Conservation (phyloP, 2,888 invertebrate species). For the Caenorhabditis afra region DNA sequence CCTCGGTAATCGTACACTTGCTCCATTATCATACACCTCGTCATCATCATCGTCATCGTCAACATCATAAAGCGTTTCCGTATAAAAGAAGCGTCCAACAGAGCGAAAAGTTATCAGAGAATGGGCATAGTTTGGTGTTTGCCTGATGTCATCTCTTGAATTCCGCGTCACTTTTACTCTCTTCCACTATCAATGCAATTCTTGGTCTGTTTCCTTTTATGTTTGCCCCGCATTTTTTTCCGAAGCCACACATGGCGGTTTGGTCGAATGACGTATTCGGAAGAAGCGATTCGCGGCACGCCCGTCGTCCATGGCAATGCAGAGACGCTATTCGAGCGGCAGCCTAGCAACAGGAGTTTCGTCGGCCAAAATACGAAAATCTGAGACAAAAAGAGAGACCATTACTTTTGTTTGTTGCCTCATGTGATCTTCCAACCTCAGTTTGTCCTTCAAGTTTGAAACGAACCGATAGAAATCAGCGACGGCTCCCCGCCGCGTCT, state of each 20-base stretch:
- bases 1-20: conserved; percentile 1
- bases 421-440: conserved; percentile 24
- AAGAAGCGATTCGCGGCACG: background rate
- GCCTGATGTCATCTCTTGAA: conserved; percentile 20
- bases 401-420: background rate
- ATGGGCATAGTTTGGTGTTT: background rate
- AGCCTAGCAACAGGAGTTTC: background rate
- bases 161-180: background rate
- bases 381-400: background rate
- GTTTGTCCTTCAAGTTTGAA: conserved; percentile 23
- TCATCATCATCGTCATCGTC: conserved; percentile 48
- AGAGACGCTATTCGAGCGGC: background rate
- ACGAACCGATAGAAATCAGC: conserved; percentile 1
- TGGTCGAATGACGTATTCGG: conserved; percentile 16
- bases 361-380: conserved; percentile 1
- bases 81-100: conserved; percentile 15
- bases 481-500: background rate
- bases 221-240: conserved; percentile 19
- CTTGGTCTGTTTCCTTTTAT: background rate
- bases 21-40: conserved; percentile 38
- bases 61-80: conserved; percentile 13
- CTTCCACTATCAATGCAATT: conserved; percentile 10
- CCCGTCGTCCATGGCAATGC: conserved; percentile 40
- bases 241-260: conserved; percentile 2
- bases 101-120: conserved; percentile 1